Evolutionary conservation across 2,888 invertebrate genomes (phyloP), one percentile per base, ranked within the genome.

Genomic region (Drosophila pseudotalamancana): DNA sequence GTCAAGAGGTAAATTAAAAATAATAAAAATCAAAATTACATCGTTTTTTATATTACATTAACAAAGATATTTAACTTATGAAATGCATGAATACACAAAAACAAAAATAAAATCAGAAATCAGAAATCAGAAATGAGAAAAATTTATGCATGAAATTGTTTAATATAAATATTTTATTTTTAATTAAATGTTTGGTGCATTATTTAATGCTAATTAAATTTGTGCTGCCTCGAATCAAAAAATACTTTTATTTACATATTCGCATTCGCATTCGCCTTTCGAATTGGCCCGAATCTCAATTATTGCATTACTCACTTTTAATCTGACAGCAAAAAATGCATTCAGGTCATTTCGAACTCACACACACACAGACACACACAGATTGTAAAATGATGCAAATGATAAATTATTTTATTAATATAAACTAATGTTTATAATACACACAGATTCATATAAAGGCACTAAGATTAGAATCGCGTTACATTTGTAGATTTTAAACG

Each of bases 171-270:
- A 18, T 46, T 45, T 49, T 40, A 48, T 45, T 49, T 40, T 39
- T 42, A 50, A 63, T 65, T 53, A 40, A 9, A 31, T 53, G 37
- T 39, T 12, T 11, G 43, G 43, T 65, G 65, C 65, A 63, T 53
- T 35, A 56, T 62, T 69, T 42, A 50, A 75, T 71, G 71, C 63
- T 70, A 75, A 71, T 75, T 63, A 50, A 54, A 50, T 35, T 46
- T 43, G 9, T 66, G 66, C 66, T 34, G 53, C 34, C 14, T 54
- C 23, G 42, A 43, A 48, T 43, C 16, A 19, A 71, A 43, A n/a
- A n/a, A n/a, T n/a, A n/a, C 18, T 43, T 31, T 32, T 51, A 74
- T 69, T 69, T 43, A 70, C 70, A 70, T 51, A 29, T 46, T 73
- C 19, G 42, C 32, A 35, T 42, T 35, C 37, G 39, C 27, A 34